A percentile compares a stretch with the other conserved stretches of the same genome.
These are phyloP conservation scores for Brachyhypopomus occidentalis DNA, from an alignment of 2,113 vertebrate species.

Conservation along the genomic window DNA sequence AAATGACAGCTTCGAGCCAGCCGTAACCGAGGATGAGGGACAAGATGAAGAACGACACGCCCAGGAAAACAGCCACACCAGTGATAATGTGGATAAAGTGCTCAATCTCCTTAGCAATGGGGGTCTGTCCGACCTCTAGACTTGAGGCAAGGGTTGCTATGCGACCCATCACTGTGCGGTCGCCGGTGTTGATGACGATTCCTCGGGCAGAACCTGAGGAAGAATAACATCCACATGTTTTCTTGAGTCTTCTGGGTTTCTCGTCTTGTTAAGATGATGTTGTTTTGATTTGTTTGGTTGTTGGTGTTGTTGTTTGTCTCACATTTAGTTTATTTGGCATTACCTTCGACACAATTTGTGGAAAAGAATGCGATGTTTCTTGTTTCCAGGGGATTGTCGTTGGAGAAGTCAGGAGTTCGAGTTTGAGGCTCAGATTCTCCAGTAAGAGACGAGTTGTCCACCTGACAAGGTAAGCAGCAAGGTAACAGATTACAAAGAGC, in stretches of 20 bases:
- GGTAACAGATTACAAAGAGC: neutral
- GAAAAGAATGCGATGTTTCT: constrained; percentile 95
- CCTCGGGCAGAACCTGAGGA: constrained; percentile 82
- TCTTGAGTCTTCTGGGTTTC: neutral
- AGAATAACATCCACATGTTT: neutral
- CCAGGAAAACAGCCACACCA: constrained; percentile 91
- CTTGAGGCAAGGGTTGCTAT: constrained; percentile 89
- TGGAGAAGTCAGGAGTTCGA: constrained; percentile 90
- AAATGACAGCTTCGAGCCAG: constrained; percentile 92
- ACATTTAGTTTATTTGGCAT: neutral
- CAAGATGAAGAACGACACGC: constrained; percentile 88
- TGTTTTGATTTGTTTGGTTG: neutral
- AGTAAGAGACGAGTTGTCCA: constrained; percentile 96
- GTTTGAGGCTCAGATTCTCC: constrained; percentile 95
- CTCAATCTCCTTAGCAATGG: constrained; percentile 89
- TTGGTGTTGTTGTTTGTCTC: neutral
- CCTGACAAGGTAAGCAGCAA: constrained; percentile 67
- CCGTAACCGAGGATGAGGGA: constrained; percentile 91
- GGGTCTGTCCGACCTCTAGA: constrained; percentile 84
- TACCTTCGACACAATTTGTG: constrained; percentile 97
- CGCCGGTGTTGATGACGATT: constrained; percentile 88
- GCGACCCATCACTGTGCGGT: constrained; percentile 90
- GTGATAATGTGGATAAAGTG: constrained; percentile 96
- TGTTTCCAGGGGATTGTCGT: constrained; percentile 92
- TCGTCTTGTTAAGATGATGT: neutral